Percentiles rank a stretch among this genome's conserved stretches.
These are phyloP conservation scores for Artibeus lituratus DNA, from an alignment of 2,797 vertebrate genomes.

Conservation along the genomic window DNA sequence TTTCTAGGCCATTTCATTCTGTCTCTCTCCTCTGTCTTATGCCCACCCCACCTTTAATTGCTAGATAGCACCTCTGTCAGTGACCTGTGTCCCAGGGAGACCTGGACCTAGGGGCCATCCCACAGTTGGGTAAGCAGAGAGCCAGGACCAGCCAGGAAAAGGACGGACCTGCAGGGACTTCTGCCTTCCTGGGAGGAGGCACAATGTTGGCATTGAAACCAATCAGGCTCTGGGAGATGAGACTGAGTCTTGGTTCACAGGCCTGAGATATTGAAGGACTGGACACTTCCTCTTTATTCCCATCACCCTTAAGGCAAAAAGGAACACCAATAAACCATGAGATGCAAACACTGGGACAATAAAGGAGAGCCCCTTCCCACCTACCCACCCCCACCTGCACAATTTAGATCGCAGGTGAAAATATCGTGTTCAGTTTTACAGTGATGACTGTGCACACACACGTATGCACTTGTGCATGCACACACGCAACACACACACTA, in stretches of 20 bases:
- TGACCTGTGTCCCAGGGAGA: neutral
- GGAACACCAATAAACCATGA: neutral
- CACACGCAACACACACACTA: neutral
- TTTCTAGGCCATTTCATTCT: neutral
- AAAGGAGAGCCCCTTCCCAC: fast-evolving
- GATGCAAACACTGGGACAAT: neutral
- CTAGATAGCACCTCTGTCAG: neutral
- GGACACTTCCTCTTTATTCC: neutral
- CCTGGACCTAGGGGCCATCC: neutral
- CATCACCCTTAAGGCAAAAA: neutral
- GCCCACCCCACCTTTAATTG: neutral
- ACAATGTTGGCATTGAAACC: neutral
- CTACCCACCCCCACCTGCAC: fast-evolving
- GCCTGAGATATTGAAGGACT: neutral
- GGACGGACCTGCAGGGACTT: neutral
- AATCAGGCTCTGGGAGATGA: fast-evolving
- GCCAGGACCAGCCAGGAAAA: neutral
- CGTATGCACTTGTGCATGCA: neutral
- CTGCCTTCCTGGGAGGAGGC: neutral
- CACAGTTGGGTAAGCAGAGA: neutral
- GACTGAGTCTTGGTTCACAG: neutral
- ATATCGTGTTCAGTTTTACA: neutral
- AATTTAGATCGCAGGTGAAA: neutral
- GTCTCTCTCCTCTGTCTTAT: neutral
- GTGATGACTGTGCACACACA: neutral